Evolutionary conservation across 2,797 vertebrate species (phyloP), one percentile per base, ranked within the genome.

Genomic region (Glyptemys insculpta): DNA sequence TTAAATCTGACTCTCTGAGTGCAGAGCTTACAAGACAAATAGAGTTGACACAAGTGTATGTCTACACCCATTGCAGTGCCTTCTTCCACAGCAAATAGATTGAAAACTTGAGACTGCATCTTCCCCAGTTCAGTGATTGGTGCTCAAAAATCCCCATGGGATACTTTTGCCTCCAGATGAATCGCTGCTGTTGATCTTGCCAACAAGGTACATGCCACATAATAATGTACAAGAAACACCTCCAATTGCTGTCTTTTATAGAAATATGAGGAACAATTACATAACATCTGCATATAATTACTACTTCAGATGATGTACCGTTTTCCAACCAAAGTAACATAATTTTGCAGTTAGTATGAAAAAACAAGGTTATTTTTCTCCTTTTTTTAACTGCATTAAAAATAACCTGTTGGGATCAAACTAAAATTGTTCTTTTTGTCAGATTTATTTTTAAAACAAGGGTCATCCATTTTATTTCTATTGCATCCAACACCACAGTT

Each of bases 241-340:
- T 90, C 41, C 74, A 81, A 5, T 94, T 91, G n/a, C 34, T 44
- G 54, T 10, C 59, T 94, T 94, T 62, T 90, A 52, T 83, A 86
- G 79, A 78, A 90, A 84, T 65, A 29, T 10, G 16, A 21, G 21
- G 89, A 93, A 81, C 65, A 92, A 74, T 93, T 95, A 72, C 27
- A 27, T 86, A 94, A 91, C 79, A 92, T 47, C 81, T 95, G 88
- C 52, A 57, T 80, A 89, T 80, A 96, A 95, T 96, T 95, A 92
- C 81, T 92, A 5, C 81, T 74, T 50, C 23, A 10, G 83, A 79
- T 79, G 76, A 92, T 91, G 56, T 88, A 91, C 57, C 91, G 85
- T 93, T 95, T 93, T 90, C 79, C 88, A 94, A 88, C 14, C 78
- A 80, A 47, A 29, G 5, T 50, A 94, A 88, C 85, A 79, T 47